Percentiles rank a stretch among this genome's conserved stretches.
Evolutionary conservation across 2,797 vertebrate species (phyloP).

Genomic region (Squalus acanthias): DNA sequence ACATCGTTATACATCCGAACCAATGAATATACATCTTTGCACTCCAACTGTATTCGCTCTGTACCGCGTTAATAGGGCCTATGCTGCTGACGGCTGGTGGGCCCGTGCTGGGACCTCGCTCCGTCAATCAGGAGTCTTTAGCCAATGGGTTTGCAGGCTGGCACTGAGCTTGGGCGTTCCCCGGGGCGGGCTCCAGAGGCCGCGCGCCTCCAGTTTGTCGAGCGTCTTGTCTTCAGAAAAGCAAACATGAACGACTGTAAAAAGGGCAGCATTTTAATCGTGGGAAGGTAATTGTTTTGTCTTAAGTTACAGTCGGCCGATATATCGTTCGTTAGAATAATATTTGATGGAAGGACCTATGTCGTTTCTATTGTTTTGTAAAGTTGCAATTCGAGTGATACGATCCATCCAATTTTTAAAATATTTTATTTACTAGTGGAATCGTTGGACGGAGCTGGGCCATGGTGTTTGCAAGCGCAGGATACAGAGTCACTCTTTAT

Average conservation of each 20-base stretch:
- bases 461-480: constrained; percentile 84
- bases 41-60: not conserved
- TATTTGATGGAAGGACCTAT: not conserved
- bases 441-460: constrained; percentile 91
- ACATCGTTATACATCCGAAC: not conserved
- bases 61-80: not conserved
- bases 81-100: not conserved
- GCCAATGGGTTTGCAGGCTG: not conserved
- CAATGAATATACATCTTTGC: not conserved
- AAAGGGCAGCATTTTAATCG: constrained; percentile 3
- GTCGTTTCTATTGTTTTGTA: not conserved
- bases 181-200: not conserved
- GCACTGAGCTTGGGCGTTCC: too few relatives aligned
- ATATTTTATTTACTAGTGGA: constrained; percentile 60
- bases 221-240: not conserved
- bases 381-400: not conserved
- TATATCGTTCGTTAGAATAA: not conserved
- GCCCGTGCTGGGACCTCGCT: not conserved
- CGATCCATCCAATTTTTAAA: not conserved
- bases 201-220: not conserved
- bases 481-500: constrained; percentile 79
- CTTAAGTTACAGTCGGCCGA: not conserved
- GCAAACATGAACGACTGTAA: not conserved
- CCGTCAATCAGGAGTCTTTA: not conserved
- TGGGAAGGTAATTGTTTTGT: constrained; percentile 31